Base-by-base conservation (phyloP, 2,888 invertebrate genomes). In the Erynnis tages region DNA sequence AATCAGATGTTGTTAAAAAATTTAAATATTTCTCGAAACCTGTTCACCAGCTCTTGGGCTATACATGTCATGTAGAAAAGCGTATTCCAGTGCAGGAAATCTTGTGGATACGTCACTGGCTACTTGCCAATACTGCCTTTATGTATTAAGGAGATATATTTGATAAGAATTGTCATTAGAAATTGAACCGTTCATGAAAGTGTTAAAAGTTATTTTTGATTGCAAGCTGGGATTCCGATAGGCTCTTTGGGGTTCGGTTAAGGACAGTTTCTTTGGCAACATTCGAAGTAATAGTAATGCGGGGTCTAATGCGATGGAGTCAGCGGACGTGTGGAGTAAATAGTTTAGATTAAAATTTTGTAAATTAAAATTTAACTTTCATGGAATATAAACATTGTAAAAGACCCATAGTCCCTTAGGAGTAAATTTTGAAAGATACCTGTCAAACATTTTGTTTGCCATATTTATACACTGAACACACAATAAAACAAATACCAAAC, bases 281-380 rank as follows among this genome's bases (percentile, higher is more conserved):
- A 64, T 59, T 60, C 56, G 54, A 61, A 61, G 58, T 58, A 58
- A 66, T 66, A 63, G 65, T 72, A 70, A 73, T 71, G 67, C 69
- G 64, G 66, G 61, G 13, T 35, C 54, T 56, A 54, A 57, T 55
- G 40, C 56, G 44, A 46, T 58, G 58, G 63, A 66, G 57, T 62
- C 58, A 67, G 23, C 62, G 58, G 54, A 61, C 47, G 53, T 43
- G 52, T 44, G 59, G 56, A 61, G 61, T 59, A 59, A 64, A 53
- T 60, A 58, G 59, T 54, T 30, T 21, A 44, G 32, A 32, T 29
- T 29, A 10, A 10, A 29, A 10, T n/a, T 16, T 14, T 21, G n/a
- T n/a, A n/a, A n/a, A n/a, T n/a, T n/a, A n/a, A n/a, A n/a, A n/a
- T n/a, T n/a, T n/a, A n/a, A n/a, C n/a, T n/a, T n/a, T n/a, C n/a